Percentiles rank a stretch among this genome's conserved stretches.
Conservation (phyloP, 2,888 invertebrate genomes). For the Hyalella azteca region DNA sequence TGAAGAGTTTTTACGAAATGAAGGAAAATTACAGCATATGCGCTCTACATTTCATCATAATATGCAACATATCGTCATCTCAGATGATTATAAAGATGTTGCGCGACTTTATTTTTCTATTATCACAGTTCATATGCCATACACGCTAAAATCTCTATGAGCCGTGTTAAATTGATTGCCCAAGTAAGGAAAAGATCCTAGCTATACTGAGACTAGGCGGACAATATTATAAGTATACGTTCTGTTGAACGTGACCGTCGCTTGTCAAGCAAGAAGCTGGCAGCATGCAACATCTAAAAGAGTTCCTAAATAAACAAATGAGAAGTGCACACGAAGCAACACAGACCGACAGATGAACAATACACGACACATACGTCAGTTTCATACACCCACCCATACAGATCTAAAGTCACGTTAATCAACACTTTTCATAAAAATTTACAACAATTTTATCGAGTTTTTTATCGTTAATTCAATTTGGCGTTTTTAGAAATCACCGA, state of each 20-base stretch:
- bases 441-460: too few species aligned
- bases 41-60: background rate
- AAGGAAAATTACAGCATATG: background rate
- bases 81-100: conserved; percentile 8
- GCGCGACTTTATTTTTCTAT: conserved; percentile 14
- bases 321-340: background rate
- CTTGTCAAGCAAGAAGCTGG: conserved; percentile 14
- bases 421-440: too few species aligned
- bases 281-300: conserved; percentile 32
- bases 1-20: too few species aligned
- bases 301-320: conserved; percentile 8
- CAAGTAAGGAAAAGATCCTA: background rate
- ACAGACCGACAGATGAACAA: background rate
- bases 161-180: conserved; percentile 23
- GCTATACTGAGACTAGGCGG: conserved; percentile 15
- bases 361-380: conserved; percentile 1
- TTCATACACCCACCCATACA: background rate
- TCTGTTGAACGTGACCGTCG: background rate
- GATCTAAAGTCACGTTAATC: too few species aligned
- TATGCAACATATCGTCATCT: background rate
- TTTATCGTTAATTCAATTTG: too few species aligned
- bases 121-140: conserved; percentile 36
- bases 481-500: too few species aligned
- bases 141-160: conserved; percentile 21
- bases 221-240: background rate